Conservation (phyloP, 1,140 invertebrate species). For the Coenobita brevimanus region DNA sequence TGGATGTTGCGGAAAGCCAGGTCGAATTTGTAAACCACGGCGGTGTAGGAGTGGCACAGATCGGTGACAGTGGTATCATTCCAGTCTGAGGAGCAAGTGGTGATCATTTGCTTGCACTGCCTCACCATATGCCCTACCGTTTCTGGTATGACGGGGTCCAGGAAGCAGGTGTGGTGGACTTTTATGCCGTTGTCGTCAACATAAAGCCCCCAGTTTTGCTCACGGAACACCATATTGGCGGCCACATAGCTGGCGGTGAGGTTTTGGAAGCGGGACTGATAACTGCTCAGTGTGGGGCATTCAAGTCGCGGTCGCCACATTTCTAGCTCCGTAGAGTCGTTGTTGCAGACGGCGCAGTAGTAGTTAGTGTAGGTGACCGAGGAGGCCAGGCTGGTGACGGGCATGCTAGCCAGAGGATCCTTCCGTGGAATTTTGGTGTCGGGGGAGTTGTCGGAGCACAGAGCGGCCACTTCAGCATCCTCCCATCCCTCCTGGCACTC, state of each 20-base stretch:
- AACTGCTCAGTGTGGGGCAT: constrained; percentile 71
- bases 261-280: constrained; percentile 57
- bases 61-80: constrained; percentile 70
- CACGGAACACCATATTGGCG: constrained; percentile 69
- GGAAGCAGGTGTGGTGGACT: constrained; percentile 70
- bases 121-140: constrained; percentile 71
- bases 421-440: constrained; percentile 24
- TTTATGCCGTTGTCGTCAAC: constrained; percentile 64
- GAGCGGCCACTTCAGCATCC: constrained; percentile 67
- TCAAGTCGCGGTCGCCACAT: constrained; percentile 75
- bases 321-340: constrained; percentile 70
- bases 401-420: constrained; percentile 74
- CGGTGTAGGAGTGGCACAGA: constrained; percentile 73
- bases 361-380: constrained; percentile 77
- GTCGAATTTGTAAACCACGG: constrained; percentile 72
- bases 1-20: constrained; percentile 76
- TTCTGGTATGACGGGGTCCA: constrained; percentile 72
- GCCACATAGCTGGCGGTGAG: constrained; percentile 65
- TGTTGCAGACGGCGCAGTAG: constrained; percentile 78
- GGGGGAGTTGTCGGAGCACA: constrained; percentile 70
- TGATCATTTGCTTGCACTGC: constrained; percentile 70
- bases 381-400: constrained; percentile 74
- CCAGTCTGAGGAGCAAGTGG: constrained; percentile 72
- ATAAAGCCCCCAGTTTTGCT: constrained; percentile 71
- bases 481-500: constrained; percentile 74